phyloP scores from a whole-genome alignment of 2,888 invertebrate genomes.

The Mimumesa dahlbomi region DNA sequence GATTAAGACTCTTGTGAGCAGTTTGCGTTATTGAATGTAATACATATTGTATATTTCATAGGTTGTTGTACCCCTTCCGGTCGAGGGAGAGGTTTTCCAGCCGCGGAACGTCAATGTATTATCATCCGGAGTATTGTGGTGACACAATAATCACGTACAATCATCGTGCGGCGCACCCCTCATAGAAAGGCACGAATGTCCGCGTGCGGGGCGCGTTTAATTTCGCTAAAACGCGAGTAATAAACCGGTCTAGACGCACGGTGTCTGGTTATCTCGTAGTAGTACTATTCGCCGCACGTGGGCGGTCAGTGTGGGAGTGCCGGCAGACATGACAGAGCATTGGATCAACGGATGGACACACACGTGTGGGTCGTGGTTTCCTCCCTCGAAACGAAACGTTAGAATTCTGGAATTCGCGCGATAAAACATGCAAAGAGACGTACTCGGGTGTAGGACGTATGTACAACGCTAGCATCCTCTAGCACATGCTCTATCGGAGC shows the following conservation, averaged over 20 bases:
- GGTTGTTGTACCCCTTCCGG: too few relatives aligned
- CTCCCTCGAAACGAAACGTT: slow-evolving; percentile 37
- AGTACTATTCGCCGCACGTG: slow-evolving; percentile 62
- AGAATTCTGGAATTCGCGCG: slow-evolving; percentile 30
- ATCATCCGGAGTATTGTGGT: slow-evolving; percentile 11
- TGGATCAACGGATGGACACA: slow-evolving; percentile 49
- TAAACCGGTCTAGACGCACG: slow-evolving; percentile 62
- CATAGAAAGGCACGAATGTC: slow-evolving; percentile 16
- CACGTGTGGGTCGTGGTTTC: slow-evolving; percentile 55
- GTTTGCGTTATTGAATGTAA: too few relatives aligned
- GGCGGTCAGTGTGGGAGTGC: slow-evolving; percentile 66
- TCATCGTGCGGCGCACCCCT: slow-evolving; percentile 40
- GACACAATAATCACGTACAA: too few relatives aligned
- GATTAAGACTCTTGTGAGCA: too few relatives aligned
- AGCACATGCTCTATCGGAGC: too few relatives aligned
- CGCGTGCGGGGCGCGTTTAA: slow-evolving; percentile 51
- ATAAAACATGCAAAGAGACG: slow-evolving; percentile 12
- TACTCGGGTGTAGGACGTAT: slow-evolving; percentile 15
- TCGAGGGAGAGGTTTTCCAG: background rate
- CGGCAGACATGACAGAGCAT: slow-evolving; percentile 61
- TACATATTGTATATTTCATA: too few relatives aligned
- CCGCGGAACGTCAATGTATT: background rate
- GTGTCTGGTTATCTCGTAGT: slow-evolving; percentile 46
- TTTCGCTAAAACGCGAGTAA: slow-evolving; percentile 65
- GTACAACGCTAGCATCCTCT: too few relatives aligned